Evolutionary conservation across 1,140 invertebrate genomes (phyloP).

Genomic region (Atopsyche davidsoni): DNA sequence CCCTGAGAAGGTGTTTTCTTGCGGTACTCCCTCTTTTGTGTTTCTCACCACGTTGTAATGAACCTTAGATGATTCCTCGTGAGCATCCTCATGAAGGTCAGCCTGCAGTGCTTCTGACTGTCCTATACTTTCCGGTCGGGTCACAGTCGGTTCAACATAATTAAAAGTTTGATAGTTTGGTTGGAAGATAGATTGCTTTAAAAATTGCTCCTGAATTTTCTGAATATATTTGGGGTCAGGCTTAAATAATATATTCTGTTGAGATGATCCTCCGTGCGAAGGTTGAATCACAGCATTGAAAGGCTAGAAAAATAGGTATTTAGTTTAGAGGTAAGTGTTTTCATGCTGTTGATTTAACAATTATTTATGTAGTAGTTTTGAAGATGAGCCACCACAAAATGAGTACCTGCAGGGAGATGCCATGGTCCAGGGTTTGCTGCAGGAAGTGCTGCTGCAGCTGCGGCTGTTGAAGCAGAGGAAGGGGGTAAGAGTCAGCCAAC

Average conservation of each 20-base stretch:
- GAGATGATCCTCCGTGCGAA: constrained; percentile 18
- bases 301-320: constrained; percentile 25
- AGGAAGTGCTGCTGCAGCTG: constrained; percentile 44
- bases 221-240: constrained; percentile 39
- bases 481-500: constrained; percentile 29
- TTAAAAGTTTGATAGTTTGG: constrained; percentile 50
- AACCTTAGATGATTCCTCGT: constrained; percentile 29
- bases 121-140: background rate
- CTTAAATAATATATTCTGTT: constrained; percentile 34
- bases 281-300: constrained; percentile 33
- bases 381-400: background rate
- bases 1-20: background rate
- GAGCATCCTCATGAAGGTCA: constrained; percentile 5
- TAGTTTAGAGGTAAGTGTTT: constrained; percentile 2
- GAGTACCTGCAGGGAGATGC: constrained; percentile 38
- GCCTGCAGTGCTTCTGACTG: constrained; percentile 31
- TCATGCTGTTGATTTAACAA: no score
- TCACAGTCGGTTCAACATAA: constrained; percentile 43
- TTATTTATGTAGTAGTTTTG: background rate
- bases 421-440: constrained; percentile 37
- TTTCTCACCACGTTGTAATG: constrained; percentile 35
- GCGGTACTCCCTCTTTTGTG: constrained; percentile 27
- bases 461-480: constrained; percentile 37
- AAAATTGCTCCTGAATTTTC: constrained; percentile 39
- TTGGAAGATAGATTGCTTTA: constrained; percentile 38